phyloP scores from a whole-genome alignment of 1,140 invertebrate species.

The Latrodectus geometricus region DNA sequence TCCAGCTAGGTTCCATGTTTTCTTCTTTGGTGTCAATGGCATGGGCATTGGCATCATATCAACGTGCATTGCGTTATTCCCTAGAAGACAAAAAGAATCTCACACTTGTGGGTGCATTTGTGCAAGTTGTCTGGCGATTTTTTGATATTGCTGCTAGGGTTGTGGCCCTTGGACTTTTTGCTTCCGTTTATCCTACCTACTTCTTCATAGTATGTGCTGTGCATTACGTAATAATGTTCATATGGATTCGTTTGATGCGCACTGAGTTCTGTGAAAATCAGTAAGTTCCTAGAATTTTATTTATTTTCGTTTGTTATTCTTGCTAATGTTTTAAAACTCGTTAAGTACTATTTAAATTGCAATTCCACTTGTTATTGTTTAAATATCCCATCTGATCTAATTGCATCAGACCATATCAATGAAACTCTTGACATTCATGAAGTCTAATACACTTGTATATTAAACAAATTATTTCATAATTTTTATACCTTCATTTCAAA shows the following conservation, averaged over 20 bases:
- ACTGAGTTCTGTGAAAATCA: conserved; percentile 64
- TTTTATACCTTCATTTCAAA: too few species aligned
- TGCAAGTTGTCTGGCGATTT: conserved; percentile 85
- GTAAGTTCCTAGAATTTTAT: conserved; percentile 13
- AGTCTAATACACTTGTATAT: too few species aligned
- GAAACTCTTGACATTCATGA: too few species aligned
- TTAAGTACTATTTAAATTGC: too few species aligned
- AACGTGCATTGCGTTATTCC: conserved; percentile 81
- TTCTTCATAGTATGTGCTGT: conserved; percentile 74
- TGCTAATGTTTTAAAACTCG: too few species aligned
- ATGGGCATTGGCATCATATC: conserved; percentile 87
- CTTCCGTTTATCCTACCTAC: conserved; percentile 73
- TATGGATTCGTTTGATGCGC: conserved; percentile 72
- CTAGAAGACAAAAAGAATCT: conserved; percentile 81
- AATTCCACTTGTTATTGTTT: too few species aligned
- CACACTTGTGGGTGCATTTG: conserved; percentile 74
- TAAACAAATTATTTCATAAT: too few species aligned
- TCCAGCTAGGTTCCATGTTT: conserved; percentile 78
- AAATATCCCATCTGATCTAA: too few species aligned
- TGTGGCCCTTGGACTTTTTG: conserved; percentile 70
- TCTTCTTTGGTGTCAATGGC: conserved; percentile 84
- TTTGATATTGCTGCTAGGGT: conserved; percentile 78
- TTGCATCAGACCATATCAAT: too few species aligned
- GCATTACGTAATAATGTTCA: conserved; percentile 82
- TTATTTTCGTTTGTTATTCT: too few species aligned